Percentiles rank a stretch among this genome's conserved stretches.
phyloP scores from a whole-genome alignment of 2,888 invertebrate species.

The Ectemnius cavifrons region DNA sequence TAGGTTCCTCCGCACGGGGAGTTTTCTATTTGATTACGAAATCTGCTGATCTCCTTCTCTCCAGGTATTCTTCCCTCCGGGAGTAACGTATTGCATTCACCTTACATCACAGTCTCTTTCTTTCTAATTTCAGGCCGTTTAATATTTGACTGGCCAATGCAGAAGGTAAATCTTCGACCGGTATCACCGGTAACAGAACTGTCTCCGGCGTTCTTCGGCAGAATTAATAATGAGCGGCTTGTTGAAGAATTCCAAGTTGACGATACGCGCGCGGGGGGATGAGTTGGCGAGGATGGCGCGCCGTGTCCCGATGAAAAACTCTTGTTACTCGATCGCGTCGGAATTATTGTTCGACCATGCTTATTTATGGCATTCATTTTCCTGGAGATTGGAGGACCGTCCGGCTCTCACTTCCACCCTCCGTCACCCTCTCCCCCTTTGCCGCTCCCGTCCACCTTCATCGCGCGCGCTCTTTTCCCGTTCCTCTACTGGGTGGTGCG shows the following conservation, averaged over 20 bases:
- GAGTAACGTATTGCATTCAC: conserved; percentile 19
- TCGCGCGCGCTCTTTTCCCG: not conserved
- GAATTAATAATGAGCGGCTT: conserved; percentile 6
- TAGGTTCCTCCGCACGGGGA: conserved; percentile 67
- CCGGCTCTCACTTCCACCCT: conserved; percentile 30
- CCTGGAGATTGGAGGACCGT: conserved; percentile 55
- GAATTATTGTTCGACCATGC: conserved; percentile 71
- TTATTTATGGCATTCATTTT: conserved; percentile 75
- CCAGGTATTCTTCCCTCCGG: conserved; percentile 32
- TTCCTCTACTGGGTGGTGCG: not conserved
- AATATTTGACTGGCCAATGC: too few species aligned
- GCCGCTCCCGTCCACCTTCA: too few species aligned
- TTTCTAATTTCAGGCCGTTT: too few species aligned
- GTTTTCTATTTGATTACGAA: conserved; percentile 72
- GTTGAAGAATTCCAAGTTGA: not conserved
- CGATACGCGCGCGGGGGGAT: not conserved
- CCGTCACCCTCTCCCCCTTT: not conserved
- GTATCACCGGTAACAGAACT: too few species aligned
- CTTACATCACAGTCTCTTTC: too few species aligned
- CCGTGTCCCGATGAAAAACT: conserved; percentile 65
- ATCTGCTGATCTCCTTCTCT: conserved; percentile 39
- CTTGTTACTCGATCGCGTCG: conserved; percentile 68
- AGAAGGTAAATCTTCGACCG: too few species aligned
- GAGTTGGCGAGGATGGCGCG: conserved; percentile 6
- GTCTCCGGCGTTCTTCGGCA: not conserved